Percentiles rank a stretch among this genome's conserved stretches.
These are phyloP conservation scores for Falco peregrinus DNA, from an alignment of 2,797 vertebrate genomes.

Conservation along the genomic window DNA sequence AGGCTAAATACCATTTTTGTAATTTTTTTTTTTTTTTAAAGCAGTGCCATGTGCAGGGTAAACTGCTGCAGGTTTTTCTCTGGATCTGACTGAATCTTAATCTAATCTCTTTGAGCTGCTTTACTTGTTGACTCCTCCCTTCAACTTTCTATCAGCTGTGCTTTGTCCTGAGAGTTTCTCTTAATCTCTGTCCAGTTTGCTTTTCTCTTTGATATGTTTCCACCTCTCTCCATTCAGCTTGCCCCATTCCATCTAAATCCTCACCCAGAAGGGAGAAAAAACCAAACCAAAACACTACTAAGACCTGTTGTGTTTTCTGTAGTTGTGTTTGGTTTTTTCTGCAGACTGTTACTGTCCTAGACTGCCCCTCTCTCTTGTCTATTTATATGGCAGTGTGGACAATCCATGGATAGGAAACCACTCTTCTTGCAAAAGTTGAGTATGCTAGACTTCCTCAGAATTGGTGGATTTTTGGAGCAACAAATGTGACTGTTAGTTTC, in stretches of 20 bases:
- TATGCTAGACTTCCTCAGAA: neutral
- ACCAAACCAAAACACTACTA: rapidly evolving
- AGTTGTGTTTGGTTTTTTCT: neutral
- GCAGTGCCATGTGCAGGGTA: neutral
- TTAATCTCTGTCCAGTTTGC: neutral
- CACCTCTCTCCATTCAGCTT: neutral
- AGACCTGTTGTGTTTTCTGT: neutral
- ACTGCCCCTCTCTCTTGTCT: neutral
- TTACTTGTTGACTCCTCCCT: neutral
- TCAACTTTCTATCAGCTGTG: neutral
- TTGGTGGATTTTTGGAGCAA: neutral
- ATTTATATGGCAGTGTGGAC: neutral
- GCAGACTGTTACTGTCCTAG: neutral
- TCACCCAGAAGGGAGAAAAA: neutral
- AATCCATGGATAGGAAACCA: neutral
- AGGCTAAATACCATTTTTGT: neutral
- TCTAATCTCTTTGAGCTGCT: neutral
- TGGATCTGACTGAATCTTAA: neutral
- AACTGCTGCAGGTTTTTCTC: neutral
- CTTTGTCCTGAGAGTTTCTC: neutral
- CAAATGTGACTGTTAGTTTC: neutral
- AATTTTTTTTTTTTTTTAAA: neutral
- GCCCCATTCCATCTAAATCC: neutral
- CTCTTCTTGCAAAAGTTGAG: neutral
- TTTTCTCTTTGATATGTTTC: neutral